Base-by-base conservation (phyloP, 2,797 vertebrate genomes). In the Carapus acus region DNA sequence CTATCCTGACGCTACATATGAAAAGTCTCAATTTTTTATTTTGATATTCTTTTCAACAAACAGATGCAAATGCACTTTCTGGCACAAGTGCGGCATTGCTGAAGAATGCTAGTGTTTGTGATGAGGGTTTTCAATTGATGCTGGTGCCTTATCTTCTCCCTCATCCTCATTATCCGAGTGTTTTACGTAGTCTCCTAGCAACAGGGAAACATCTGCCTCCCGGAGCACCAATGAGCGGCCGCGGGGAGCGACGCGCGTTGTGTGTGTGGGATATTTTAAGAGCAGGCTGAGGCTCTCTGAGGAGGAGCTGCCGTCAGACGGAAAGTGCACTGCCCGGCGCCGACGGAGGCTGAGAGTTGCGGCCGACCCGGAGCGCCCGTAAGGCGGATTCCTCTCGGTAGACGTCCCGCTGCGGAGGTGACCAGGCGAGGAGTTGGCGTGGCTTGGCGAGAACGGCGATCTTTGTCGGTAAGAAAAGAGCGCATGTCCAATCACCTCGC, bases 131-230 rank as follows among this genome's bases (percentile, higher is more conserved):
- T 36, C 4, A 36, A 36, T 13, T 36, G 34, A 36, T 36, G 31
- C 31, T 33, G 31, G n/a, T n/a, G n/a, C n/a, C 6, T 8, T 5
- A 9, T 27, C 31, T 3, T 13, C 34, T 2, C n/a, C 34, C 6
- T 36, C 14, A 36, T 7, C 34, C 34, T 36, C 34, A 36, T 36
- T 15, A 13, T 36, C 34, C 68, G 74, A 79, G 79, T 76, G 78
- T 85, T 91, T 76, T 83, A 88, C 91, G 88, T 89, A 84, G 92
- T 85, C 88, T 88, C 92, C 88, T 93, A 92, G 93, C 92, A 93
- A 97, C 93, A 83, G 72, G 14, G 80, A 87, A 92, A 87, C 92
- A 90, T 89, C 91, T 90, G 90, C 90, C 91, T 90, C 88, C 51
- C 75, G 49, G 71, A 73, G 87, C 88, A 89, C 93, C 93, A 96